Evolutionary conservation across 2,888 invertebrate species (phyloP).

Genomic region (Acrobasis suavella): DNA sequence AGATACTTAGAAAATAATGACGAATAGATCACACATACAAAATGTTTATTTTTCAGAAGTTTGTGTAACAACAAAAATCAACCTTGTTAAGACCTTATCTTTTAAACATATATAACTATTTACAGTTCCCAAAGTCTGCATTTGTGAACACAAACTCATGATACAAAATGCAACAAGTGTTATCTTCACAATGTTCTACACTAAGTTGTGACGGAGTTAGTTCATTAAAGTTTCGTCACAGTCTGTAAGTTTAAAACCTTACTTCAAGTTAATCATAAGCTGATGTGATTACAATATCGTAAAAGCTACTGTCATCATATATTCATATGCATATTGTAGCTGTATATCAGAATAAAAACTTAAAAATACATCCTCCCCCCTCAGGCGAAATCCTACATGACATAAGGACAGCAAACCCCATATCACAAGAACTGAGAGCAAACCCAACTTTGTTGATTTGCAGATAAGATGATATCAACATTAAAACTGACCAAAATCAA

Average conservation of each 20-base stretch:
- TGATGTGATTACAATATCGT: conserved; percentile 74
- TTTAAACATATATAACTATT: conserved; percentile 81
- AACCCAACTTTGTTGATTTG: conserved; percentile 39
- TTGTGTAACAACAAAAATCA: conserved; percentile 83
- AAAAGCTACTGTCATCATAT: conserved; percentile 76
- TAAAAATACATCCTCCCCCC: conserved; percentile 73
- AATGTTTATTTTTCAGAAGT: conserved; percentile 82
- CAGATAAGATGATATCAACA: conserved; percentile 46
- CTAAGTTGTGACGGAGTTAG: conserved; percentile 80
- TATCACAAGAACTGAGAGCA: conserved; percentile 42
- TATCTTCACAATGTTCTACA: conserved; percentile 73
- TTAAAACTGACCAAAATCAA: conserved; percentile 56
- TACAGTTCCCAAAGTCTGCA: conserved; percentile 79
- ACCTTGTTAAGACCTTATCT: conserved; percentile 80
- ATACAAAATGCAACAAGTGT: conserved; percentile 80
- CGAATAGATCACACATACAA: conserved; percentile 79
- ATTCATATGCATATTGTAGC: conserved; percentile 66
- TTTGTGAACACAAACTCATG: conserved; percentile 77
- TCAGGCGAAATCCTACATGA: conserved; percentile 48
- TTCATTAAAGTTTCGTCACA: conserved; percentile 74
- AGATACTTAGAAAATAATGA: conserved; percentile 53
- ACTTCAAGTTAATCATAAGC: conserved; percentile 73
- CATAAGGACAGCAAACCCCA: conserved; percentile 45
- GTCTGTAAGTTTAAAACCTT: conserved; percentile 68
- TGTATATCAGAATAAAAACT: conserved; percentile 69